Evolutionary conservation across 2,888 invertebrate genomes (phyloP), one percentile per base, ranked within the genome.

Genomic region (Spilarctia lutea): DNA sequence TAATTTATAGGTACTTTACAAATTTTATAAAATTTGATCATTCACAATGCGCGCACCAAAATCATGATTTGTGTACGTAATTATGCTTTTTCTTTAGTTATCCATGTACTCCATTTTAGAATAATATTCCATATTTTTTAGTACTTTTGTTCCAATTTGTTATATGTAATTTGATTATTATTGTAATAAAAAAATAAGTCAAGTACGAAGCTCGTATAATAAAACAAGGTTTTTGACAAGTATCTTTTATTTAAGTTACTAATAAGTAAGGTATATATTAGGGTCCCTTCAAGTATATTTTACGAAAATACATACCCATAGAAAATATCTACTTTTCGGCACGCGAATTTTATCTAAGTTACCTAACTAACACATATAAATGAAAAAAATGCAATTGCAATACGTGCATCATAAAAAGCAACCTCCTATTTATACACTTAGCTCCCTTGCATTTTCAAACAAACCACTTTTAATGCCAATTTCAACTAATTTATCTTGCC

Each of bases 251-350:
- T 85, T 85, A 85, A 82, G 79, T 87, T 78, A 77, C 72, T 84
- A 83, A 80, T 84, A 82, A 83, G 79, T 75, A 85, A 84, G 80
- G 79, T 81, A 83, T 82, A 83, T 80, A 87, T 90, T 83, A 90
- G 93, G 93, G 93, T 93, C 93, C 93, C 93, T 73, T 89, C 86
- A 89, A 91, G 88, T 91, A 83, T 84, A 78, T 71, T 77, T 83
- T 78, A 84, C 66, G 75, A 85, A 88, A 83, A 81, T 84, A 78
- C 65, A 84, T 83, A 83, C 75, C 70, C 77, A 77, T 85, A 81
- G 77, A 82, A 82, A 81, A 78, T 85, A 82, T 79, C 79, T 78
- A 85, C 81, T 84, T 84, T 90, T 89, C 88, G 90, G 90, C 90
- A 89, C 90, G 85, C 87, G 76, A 81, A 76, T 81, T 78, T 68